Evolutionary conservation across 2,113 vertebrate genomes (phyloP), one percentile per base, ranked within the genome.

Genomic region (Lutjanus erythropterus): DNA sequence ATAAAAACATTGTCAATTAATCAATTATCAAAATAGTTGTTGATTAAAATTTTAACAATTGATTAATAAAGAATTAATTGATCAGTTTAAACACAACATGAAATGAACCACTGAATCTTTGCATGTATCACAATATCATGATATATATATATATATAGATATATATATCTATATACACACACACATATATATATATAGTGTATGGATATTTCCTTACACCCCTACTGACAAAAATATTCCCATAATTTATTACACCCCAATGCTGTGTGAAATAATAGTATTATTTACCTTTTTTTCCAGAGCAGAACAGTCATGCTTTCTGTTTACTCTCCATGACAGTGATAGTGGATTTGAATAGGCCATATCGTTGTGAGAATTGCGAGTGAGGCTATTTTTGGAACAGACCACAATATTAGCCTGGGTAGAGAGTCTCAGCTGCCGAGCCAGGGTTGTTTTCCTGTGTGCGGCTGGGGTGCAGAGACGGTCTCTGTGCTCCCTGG

Each of bases 381-480:
- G 70, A 65, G n/a, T 5, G 5, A 53, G 18, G 74, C 74, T 90
- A 92, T 91, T 90, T 92, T 86, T 82, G 73, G 78, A 80, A 16
- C 62, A 52, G 72, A 81, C 11, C 70, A 74, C 77, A 78, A 72
- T 86, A 78, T 89, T 71, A 76, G 86, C 71, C 67, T 2, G 70
- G 65, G 69, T 62, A 27, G 62, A 73, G 78, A 74, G 83, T 46
- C 65, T 84, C 69, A 90, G 84, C 79, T 83, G 84, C 71, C 31
- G 53, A 59, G 80, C 76, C 68, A n/a, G 84, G 59, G 50, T 81
- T 90, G 80, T 91, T 91, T 89, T 80, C 65, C 72, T 86, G 82
- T 81, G 75, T 86, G 82, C 46, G 3, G n/a, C n/a, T n/a, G n/a
- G 83, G 74, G 69, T 84, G 89, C 87, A 83, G 84, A 82, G 33